Percentiles rank a stretch among this genome's conserved stretches.
These are phyloP conservation scores for Hemithea aestivaria DNA, from an alignment of 2,888 invertebrate genomes.

Conservation along the genomic window DNA sequence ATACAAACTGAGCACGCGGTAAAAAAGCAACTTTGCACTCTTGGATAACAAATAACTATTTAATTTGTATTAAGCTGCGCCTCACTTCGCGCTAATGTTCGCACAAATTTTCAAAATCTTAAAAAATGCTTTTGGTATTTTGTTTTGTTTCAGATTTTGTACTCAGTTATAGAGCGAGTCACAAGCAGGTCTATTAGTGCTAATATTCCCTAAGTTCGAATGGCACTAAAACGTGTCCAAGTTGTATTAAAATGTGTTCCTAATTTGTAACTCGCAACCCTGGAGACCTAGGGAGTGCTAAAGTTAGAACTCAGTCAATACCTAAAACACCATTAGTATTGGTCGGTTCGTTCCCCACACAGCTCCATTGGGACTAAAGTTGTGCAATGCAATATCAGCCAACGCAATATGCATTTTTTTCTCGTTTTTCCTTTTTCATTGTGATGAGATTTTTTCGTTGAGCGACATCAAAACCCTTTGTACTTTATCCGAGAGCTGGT, in stretches of 20 bases:
- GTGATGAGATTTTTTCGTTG: slow-evolving; percentile 17
- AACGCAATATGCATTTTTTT: slow-evolving; percentile 19
- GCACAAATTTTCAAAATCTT: no score
- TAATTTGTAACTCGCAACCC: neutral
- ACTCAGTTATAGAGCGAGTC: no score
- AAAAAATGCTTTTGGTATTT: no score
- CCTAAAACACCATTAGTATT: slow-evolving; percentile 17
- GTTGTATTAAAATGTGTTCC: slow-evolving; percentile 14
- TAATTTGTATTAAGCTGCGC: no score
- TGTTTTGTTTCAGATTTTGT: no score
- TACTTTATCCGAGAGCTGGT: no score
- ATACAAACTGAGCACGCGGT: no score
- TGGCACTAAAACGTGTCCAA: slow-evolving; percentile 8
- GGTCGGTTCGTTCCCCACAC: slow-evolving; percentile 17
- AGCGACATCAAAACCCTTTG: neutral
- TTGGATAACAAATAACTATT: no score
- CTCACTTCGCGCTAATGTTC: no score
- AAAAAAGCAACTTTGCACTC: no score
- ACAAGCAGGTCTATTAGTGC: no score
- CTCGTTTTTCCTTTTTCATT: slow-evolving; percentile 14
- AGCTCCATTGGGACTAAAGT: slow-evolving; percentile 14
- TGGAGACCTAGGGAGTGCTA: slow-evolving; percentile 2
- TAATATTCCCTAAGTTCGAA: no score
- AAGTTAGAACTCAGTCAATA: slow-evolving; percentile 15
- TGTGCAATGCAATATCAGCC: slow-evolving; percentile 18